These are phyloP conservation scores for Philopedon plagiatum DNA, from an alignment of 2,888 invertebrate species.

Conservation along the genomic window DNA sequence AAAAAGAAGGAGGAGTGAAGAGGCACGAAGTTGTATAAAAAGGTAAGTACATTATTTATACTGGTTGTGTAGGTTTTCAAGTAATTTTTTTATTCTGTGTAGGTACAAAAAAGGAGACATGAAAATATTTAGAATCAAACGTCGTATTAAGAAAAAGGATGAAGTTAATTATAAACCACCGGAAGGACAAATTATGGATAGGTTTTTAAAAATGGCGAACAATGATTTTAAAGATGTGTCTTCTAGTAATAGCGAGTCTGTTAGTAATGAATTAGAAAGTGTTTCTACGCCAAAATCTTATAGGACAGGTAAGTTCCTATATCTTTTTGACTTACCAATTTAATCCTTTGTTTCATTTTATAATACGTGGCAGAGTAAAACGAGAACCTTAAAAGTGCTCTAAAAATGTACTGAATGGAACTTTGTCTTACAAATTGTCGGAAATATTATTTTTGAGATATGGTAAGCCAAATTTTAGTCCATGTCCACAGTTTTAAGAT, in stretches of 20 bases:
- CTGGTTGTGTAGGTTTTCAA: no score
- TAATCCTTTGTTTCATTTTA: no score
- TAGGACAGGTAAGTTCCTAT: conserved; percentile 37
- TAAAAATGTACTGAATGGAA: no score
- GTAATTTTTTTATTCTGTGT: no score
- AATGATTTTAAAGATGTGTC: conserved; percentile 39
- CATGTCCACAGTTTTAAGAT: no score
- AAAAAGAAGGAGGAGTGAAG: background rate
- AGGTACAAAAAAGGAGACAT: conserved; percentile 71
- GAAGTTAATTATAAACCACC: conserved; percentile 28
- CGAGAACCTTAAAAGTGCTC: no score
- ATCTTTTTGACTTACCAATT: no score
- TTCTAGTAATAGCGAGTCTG: conserved; percentile 21
- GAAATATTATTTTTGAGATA: no score
- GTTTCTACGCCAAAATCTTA: conserved; percentile 52
- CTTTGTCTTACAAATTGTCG: no score
- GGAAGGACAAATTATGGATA: conserved; percentile 35
- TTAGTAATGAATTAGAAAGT: conserved; percentile 40
- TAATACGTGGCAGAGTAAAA: no score
- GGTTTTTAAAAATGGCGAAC: conserved; percentile 34
- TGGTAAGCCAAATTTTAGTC: no score
- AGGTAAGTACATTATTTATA: conserved; percentile 22
- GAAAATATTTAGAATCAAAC: conserved; percentile 51
- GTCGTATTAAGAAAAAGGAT: conserved; percentile 14
- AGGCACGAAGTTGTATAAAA: conserved; percentile 22